Evolutionary conservation across 2,113 vertebrate genomes (phyloP).

Genomic region (Actenoides hombroni): DNA sequence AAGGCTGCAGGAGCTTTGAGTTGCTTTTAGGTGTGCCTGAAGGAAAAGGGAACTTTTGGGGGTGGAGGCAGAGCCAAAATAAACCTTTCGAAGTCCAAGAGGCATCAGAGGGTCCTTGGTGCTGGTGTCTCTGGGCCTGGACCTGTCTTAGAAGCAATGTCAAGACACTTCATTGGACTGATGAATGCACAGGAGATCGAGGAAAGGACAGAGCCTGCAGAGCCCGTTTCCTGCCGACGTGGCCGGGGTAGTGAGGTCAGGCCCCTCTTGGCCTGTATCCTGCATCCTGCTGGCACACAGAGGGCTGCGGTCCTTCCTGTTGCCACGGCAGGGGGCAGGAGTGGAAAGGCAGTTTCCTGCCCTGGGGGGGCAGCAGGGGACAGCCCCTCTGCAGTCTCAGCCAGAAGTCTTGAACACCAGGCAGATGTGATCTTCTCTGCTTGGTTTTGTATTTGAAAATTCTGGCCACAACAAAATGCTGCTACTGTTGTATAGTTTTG

Average conservation of each 20-base stretch:
- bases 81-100: not conserved
- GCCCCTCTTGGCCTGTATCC: not conserved
- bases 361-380: not conserved
- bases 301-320: not conserved
- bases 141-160: not conserved
- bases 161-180: not conserved
- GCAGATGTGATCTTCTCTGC: not conserved
- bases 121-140: not conserved
- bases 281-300: not conserved
- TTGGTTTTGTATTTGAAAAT: not conserved
- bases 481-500: not conserved
- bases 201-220: not conserved
- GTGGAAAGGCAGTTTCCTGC: not conserved
- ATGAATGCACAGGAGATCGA: fast-evolving
- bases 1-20: not conserved
- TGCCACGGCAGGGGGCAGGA: not conserved
- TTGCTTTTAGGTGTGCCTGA: not conserved
- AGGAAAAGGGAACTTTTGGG: not conserved
- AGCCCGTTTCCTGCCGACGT: fast-evolving
- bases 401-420: fast-evolving
- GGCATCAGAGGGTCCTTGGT: not conserved
- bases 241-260: fast-evolving
- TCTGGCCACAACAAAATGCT: not conserved
- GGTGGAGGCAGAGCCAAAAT: not conserved
- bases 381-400: not conserved